Evolutionary conservation across 1,140 invertebrate species (phyloP).

Genomic region (Brachionus rubens): DNA sequence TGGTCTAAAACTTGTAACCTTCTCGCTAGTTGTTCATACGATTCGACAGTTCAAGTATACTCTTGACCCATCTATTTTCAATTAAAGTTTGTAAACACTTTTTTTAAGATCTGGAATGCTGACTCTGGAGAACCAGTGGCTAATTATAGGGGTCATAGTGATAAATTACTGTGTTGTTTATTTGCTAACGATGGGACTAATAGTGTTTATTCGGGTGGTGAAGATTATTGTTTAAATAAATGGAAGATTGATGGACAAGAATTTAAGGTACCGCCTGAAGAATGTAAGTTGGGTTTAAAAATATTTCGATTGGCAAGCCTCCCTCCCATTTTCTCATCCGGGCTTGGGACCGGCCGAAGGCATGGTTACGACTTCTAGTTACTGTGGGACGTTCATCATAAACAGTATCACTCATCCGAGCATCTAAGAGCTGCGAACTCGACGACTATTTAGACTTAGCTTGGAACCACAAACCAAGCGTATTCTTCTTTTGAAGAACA

Average conservation of each 20-base stretch:
- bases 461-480: too few species aligned
- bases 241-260: slow-evolving; percentile 33
- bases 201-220: slow-evolving; percentile 30
- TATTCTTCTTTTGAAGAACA: too few species aligned
- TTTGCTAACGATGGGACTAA: not conserved
- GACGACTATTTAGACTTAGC: too few species aligned
- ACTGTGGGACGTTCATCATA: too few species aligned
- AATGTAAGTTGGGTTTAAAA: not conserved
- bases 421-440: too few species aligned
- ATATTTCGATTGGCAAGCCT: too few species aligned
- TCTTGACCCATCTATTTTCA: not conserved
- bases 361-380: too few species aligned
- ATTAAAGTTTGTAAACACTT: not conserved
- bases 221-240: slow-evolving; percentile 22
- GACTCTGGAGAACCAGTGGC: not conserved
- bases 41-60: slow-evolving; percentile 43
- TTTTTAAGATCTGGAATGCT: slow-evolving; percentile 33
- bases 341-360: too few species aligned
- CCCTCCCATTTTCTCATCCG: too few species aligned
- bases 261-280: slow-evolving; percentile 26
- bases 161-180: slow-evolving; percentile 36
- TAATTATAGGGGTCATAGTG: slow-evolving; percentile 35
- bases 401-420: too few species aligned
- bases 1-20: not conserved
- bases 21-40: slow-evolving; percentile 42